Percentiles rank a stretch among this genome's conserved stretches.
These are phyloP conservation scores for Drosophila yooni DNA, from an alignment of 2,888 invertebrate genomes.

Conservation along the genomic window DNA sequence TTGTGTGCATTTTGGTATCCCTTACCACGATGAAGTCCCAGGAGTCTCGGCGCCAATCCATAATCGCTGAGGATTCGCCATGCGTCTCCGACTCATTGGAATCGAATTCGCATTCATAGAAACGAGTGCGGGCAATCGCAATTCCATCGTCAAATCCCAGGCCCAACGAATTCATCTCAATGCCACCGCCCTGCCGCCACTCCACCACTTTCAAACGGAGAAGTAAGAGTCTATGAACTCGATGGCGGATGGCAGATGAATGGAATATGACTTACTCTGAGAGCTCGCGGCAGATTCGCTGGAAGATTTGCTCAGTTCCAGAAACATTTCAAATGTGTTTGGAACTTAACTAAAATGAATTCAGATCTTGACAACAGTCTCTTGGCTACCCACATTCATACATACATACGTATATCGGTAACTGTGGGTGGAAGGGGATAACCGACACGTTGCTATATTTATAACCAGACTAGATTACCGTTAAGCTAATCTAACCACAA, in stretches of 20 bases:
- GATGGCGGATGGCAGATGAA: not conserved
- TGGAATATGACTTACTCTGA: conserved; percentile 3
- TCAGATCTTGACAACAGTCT: conserved; percentile 7
- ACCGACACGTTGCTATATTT: no score
- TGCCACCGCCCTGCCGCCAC: not conserved
- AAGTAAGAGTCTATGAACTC: not conserved
- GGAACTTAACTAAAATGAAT: not conserved
- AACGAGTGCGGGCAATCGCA: not conserved
- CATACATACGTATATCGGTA: not conserved
- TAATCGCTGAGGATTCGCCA: not conserved
- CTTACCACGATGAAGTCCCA: conserved; percentile 20
- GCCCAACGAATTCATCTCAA: not conserved
- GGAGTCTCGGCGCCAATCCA: conserved; percentile 10
- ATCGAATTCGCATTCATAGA: conserved; percentile 31
- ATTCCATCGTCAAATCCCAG: not conserved
- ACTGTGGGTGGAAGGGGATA: no score
- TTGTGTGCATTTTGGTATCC: not conserved
- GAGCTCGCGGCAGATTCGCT: not conserved
- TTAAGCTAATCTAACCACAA: conserved; percentile 27
- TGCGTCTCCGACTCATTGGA: not conserved
- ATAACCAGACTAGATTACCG: not conserved
- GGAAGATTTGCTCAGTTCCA: conserved; percentile 1
- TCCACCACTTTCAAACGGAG: not conserved
- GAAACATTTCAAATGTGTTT: conserved; percentile 12
- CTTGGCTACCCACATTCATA: not conserved